These are phyloP conservation scores for Sinhomidia bicolor DNA, from an alignment of 2,888 invertebrate species.

Conservation along the genomic window DNA sequence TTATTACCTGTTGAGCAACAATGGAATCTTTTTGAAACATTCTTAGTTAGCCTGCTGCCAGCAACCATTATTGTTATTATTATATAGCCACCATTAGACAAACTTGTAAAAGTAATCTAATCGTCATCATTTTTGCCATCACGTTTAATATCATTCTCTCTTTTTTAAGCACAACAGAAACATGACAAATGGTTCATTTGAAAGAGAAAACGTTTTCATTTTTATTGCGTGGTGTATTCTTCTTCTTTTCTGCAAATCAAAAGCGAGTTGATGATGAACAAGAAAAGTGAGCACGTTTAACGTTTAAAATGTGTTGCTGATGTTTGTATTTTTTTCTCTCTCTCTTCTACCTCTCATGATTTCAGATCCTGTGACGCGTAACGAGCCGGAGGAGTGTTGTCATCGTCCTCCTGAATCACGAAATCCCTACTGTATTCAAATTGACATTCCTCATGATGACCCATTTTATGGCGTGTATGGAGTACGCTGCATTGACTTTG, in stretches of 20 bases:
- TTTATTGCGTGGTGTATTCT: constrained; percentile 24
- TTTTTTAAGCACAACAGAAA: constrained; percentile 4
- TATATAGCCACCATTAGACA: not conserved
- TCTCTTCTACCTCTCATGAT: constrained; percentile 35
- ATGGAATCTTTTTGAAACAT: not conserved
- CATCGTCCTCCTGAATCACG: constrained; percentile 90
- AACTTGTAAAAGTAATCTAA: not conserved
- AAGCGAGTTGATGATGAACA: not conserved
- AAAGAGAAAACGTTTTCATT: constrained; percentile 39
- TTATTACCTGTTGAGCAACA: constrained; percentile 27
- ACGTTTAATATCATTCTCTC: not conserved
- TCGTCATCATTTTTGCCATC: not conserved
- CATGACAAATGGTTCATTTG: constrained; percentile 32
- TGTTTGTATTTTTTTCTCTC: constrained; percentile 17
- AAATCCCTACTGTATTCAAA: constrained; percentile 96
- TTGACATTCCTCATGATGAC: constrained; percentile 93
- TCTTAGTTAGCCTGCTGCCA: not conserved
- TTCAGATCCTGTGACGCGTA: constrained; percentile 91
- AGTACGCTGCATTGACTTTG: constrained; percentile 94
- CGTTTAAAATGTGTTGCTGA: not conserved
- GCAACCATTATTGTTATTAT: not conserved
- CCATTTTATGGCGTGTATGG: constrained; percentile 93
- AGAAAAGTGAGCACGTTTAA: not conserved
- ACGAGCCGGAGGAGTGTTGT: constrained; percentile 96
- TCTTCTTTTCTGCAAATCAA: not conserved